phyloP scores from a whole-genome alignment of 2,888 invertebrate species.

The Limenitis camilla region DNA sequence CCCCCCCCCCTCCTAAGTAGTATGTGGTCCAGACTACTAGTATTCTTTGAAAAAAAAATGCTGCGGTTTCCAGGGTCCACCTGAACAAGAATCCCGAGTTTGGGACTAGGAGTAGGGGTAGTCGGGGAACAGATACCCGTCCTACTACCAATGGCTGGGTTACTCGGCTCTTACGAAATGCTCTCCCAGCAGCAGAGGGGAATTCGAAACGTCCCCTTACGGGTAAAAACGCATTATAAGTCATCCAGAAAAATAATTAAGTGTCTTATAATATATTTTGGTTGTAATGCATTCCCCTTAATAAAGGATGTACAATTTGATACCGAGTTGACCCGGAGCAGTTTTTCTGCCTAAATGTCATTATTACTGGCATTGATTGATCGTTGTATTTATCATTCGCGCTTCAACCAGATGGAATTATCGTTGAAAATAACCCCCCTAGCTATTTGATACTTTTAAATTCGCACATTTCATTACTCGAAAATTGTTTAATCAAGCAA shows the following conservation, averaged over 20 bases:
- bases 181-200: too few species aligned
- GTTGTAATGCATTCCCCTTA: constrained; percentile 8
- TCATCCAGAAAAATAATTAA: not conserved
- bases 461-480: not conserved
- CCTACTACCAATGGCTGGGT: too few species aligned
- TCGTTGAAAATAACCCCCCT: constrained; percentile 14
- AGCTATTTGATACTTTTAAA: constrained; percentile 14
- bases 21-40: too few species aligned
- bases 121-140: not conserved
- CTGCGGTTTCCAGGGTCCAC: too few species aligned
- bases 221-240: not conserved
- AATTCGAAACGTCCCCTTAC: too few species aligned
- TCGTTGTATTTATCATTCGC: constrained; percentile 46
- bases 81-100: too few species aligned
- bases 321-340: constrained; percentile 39
- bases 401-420: constrained; percentile 23
- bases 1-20: too few species aligned
- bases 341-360: constrained; percentile 51
- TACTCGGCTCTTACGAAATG: too few species aligned
- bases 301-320: constrained; percentile 36
- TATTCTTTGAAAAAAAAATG: too few species aligned
- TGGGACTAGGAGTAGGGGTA: too few species aligned
- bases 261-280: not conserved
- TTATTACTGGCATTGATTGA: constrained; percentile 57
- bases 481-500: not conserved